Conservation (phyloP, 2,113 vertebrate species). For the Sturnus vulgaris region DNA sequence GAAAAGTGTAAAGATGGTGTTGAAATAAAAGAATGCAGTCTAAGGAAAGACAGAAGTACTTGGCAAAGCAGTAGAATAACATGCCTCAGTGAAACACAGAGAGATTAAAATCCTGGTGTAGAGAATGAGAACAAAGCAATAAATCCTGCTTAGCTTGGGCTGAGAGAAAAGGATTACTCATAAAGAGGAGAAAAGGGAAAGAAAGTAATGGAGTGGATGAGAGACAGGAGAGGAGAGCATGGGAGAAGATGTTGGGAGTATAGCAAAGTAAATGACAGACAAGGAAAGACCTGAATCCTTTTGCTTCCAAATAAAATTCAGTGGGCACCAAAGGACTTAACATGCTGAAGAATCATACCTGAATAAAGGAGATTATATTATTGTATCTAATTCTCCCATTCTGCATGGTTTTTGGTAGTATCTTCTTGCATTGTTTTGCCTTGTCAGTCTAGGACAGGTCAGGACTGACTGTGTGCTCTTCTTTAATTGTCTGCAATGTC, state of each 20-base stretch:
- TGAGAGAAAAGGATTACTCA: not conserved
- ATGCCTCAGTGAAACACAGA: not conserved
- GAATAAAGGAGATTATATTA: not conserved
- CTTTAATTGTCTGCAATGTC: not conserved
- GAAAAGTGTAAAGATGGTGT: not conserved
- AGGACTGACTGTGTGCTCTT: not conserved
- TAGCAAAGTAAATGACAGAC: not conserved
- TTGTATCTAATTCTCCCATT: not conserved
- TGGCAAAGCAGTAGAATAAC: not conserved
- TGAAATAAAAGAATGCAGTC: not conserved
- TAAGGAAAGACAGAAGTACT: not conserved
- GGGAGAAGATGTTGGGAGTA: not conserved
- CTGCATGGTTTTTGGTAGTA: not conserved
- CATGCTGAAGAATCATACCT: not conserved
- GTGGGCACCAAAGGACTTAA: not conserved
- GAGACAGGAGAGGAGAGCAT: not conserved
- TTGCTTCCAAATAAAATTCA: not conserved
- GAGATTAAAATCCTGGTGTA: not conserved
- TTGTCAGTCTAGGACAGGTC: not conserved
- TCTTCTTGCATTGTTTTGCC: not conserved
- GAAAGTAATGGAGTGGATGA: not conserved
- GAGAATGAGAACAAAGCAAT: not conserved
- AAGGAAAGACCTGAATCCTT: not conserved
- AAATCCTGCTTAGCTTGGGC: not conserved
- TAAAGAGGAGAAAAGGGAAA: not conserved